phyloP scores from a whole-genome alignment of 2,797 vertebrate species.

The Neomorphus geoffroyi region DNA sequence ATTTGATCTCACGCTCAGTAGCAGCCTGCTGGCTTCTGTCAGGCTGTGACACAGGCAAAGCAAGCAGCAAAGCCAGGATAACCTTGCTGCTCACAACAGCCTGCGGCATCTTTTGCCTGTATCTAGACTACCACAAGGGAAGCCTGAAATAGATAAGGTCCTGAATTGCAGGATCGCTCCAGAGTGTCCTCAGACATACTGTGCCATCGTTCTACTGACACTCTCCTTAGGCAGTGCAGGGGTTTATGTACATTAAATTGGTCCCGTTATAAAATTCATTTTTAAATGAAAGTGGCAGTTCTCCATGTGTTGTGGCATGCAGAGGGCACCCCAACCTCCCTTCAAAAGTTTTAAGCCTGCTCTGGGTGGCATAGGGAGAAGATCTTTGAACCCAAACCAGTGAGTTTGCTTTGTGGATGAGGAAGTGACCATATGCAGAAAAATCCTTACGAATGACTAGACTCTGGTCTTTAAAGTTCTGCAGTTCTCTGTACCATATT shows the following conservation, averaged over 20 bases:
- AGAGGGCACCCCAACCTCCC: background rate
- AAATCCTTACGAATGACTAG: background rate
- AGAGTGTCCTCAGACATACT: background rate
- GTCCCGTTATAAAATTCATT: background rate
- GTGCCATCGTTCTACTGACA: background rate
- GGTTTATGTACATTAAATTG: background rate
- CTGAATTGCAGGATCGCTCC: background rate
- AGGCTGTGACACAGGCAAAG: background rate
- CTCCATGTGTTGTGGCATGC: background rate
- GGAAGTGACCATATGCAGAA: rapidly evolving
- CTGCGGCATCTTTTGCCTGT: background rate
- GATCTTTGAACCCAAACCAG: background rate
- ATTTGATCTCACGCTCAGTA: background rate
- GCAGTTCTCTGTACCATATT: background rate
- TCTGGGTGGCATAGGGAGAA: background rate
- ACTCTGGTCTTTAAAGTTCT: background rate
- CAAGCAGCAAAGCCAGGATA: conserved; percentile 22
- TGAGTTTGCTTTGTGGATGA: background rate
- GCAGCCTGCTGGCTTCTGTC: conserved; percentile 33
- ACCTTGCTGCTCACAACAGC: conserved; percentile 27
- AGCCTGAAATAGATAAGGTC: background rate
- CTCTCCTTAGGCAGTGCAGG: background rate
- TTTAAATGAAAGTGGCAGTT: background rate
- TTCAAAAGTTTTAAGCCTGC: background rate
- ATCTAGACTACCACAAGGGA: background rate